These are phyloP conservation scores for Caenorhabditis panamensis DNA, from an alignment of 2,888 invertebrate genomes.

Conservation along the genomic window DNA sequence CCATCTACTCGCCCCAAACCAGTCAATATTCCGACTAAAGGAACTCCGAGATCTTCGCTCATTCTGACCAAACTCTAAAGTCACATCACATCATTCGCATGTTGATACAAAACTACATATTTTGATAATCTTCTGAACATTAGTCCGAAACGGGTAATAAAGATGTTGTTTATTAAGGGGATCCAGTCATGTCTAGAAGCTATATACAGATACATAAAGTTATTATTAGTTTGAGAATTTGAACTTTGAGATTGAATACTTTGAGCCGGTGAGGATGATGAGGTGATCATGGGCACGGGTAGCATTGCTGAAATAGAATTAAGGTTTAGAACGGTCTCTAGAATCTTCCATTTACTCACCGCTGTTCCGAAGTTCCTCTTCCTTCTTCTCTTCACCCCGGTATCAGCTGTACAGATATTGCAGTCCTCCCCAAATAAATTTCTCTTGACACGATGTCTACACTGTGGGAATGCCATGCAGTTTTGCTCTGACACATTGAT, in stretches of 20 bases:
- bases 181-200: constrained; percentile 1
- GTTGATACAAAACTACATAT: constrained; percentile 15
- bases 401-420: constrained; percentile 73
- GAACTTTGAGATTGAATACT: constrained; percentile 15
- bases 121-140: constrained; percentile 5
- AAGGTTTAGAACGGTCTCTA: background rate
- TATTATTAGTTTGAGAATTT: constrained; percentile 40
- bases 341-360: constrained; percentile 28
- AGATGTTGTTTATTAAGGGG: constrained; percentile 12
- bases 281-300: constrained; percentile 68
- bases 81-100: constrained; percentile 9
- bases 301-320: constrained; percentile 71
- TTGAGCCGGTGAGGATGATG: background rate
- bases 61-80: constrained; percentile 24
- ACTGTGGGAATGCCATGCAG: constrained; percentile 77
- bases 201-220: constrained; percentile 12
- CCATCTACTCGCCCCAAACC: constrained; percentile 88
- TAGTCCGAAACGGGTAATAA: constrained; percentile 6
- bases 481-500: constrained; percentile 77
- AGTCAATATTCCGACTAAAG: constrained; percentile 74
- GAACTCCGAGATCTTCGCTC: constrained; percentile 60
- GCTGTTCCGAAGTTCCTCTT: constrained; percentile 72
- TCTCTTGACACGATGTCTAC: constrained; percentile 74
- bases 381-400: constrained; percentile 60
- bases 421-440: constrained; percentile 74